Conservation (phyloP, 2,797 vertebrate genomes). For the Numenius phaeopus region DNA sequence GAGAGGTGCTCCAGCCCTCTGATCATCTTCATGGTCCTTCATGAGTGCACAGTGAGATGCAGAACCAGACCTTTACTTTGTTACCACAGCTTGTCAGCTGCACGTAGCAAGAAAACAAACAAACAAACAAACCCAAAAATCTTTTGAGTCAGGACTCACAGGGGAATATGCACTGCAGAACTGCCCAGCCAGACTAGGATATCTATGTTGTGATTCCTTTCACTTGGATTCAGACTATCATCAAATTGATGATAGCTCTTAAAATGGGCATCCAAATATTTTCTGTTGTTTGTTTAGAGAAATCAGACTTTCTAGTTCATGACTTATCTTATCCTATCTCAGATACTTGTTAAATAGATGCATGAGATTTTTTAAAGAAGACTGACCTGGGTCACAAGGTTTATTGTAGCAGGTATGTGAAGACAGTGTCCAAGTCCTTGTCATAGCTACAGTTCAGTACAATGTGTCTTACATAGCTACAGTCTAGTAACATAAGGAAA, state of each 20-base stretch:
- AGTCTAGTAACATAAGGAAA: not conserved
- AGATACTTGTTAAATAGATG: not conserved
- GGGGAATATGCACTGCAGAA: not conserved
- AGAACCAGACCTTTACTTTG: not conserved
- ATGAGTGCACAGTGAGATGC: not conserved
- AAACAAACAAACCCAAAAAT: rapidly evolving
- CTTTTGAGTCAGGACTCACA: not conserved
- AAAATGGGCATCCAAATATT: not conserved
- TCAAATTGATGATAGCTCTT: not conserved
- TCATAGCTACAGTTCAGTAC: not conserved
- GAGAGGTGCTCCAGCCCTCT: not conserved
- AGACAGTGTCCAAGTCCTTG: not conserved
- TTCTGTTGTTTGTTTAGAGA: not conserved
- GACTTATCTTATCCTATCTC: not conserved
- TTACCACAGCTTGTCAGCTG: not conserved
- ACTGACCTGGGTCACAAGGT: not conserved
- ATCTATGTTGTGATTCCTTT: not conserved
- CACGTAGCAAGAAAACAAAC: not conserved
- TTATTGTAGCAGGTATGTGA: not conserved
- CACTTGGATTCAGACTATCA: not conserved
- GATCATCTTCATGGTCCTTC: not conserved
- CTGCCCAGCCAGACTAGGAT: not conserved
- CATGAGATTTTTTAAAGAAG: not conserved
- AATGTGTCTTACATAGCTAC: not conserved
- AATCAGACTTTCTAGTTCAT: not conserved